Evolutionary conservation across 1,140 invertebrate species (phyloP).

Genomic region (Heliconius hewitsoni): DNA sequence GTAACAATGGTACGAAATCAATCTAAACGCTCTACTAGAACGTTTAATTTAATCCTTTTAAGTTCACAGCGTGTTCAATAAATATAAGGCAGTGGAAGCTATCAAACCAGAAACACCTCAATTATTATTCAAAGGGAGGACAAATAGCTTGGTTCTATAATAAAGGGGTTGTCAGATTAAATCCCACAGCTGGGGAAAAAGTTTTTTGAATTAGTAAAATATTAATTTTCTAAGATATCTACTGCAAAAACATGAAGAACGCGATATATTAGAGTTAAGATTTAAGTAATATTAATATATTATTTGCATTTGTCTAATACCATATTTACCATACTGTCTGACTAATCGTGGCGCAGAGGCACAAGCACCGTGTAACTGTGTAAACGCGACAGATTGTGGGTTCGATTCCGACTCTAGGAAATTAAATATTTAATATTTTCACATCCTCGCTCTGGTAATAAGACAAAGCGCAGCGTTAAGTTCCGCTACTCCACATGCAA

Average conservation of each 20-base stretch:
- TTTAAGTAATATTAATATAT: background rate
- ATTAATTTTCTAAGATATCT: background rate
- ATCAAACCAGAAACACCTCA: conserved; percentile 33
- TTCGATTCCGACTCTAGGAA: too few relatives aligned
- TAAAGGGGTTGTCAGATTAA: conserved; percentile 1
- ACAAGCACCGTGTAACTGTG: background rate
- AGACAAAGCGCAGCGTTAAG: too few relatives aligned
- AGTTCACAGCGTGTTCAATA: conserved; percentile 37
- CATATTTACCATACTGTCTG: background rate
- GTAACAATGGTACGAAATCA: conserved; percentile 33
- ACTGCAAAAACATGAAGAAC: background rate
- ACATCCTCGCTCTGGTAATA: too few relatives aligned
- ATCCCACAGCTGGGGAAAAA: conserved; percentile 1
- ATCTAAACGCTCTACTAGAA: conserved; percentile 24
- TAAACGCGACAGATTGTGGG: too few relatives aligned
- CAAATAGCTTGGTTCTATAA: conserved; percentile 24
- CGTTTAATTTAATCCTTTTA: conserved; percentile 25
- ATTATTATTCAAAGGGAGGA: conserved; percentile 31
- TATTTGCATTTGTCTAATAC: background rate
- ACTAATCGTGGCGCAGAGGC: background rate
- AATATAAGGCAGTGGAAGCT: conserved; percentile 31
- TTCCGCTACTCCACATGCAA: too few relatives aligned
- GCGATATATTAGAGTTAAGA: background rate
- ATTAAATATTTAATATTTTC: too few relatives aligned
- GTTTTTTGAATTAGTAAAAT: background rate